Evolutionary conservation across 2,113 vertebrate species (phyloP), one percentile per base, ranked within the genome.

Genomic region (Takifugu flavidus): DNA sequence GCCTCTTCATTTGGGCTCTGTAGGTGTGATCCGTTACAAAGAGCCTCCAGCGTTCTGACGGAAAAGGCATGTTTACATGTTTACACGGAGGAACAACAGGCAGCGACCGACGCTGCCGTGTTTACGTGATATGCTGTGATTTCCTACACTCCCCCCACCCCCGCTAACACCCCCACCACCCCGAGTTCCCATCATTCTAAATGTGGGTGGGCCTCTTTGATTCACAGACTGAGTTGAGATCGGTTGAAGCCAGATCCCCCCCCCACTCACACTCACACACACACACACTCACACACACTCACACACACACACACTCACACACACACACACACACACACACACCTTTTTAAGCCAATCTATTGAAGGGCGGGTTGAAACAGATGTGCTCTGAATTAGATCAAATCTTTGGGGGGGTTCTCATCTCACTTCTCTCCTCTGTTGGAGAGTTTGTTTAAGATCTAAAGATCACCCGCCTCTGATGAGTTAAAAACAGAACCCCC

Each of bases 381-480:
- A 45, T 28, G 47, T 56, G 31, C 45, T 47, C 54, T 64, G 52
- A 31, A 55, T 75, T 65, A 27, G 27, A 58, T 75, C 14, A 61
- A 39, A 53, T 54, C 60, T 67, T 63, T 64, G 7, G 71, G 56
- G 51, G 25, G 14, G 49, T 47, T 53, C 58, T 13, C 7, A 51
- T 51, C 44, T 52, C 44, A 5, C 2, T 34, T 28, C 10, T 49
- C 63, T 59, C 34, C 27, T 57, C 54, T 50, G 67, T 63, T 71
- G 10, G 56, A 56, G 29, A 46, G 52, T 72, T 74, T 67, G 29
- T 77, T 82, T 70, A 67, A 65, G 70, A 60, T 68, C 62, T 76
- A 53, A 26, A 63, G 7, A 59, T 42, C 43, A 31, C 45, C 56
- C 14, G 11, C 43, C 49, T 45, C 27, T 4, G 5, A 43, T 4